Percentiles rank a stretch among this genome's conserved stretches.
Conservation (phyloP, 2,113 vertebrate genomes). For the Corydoras maculifer region DNA sequence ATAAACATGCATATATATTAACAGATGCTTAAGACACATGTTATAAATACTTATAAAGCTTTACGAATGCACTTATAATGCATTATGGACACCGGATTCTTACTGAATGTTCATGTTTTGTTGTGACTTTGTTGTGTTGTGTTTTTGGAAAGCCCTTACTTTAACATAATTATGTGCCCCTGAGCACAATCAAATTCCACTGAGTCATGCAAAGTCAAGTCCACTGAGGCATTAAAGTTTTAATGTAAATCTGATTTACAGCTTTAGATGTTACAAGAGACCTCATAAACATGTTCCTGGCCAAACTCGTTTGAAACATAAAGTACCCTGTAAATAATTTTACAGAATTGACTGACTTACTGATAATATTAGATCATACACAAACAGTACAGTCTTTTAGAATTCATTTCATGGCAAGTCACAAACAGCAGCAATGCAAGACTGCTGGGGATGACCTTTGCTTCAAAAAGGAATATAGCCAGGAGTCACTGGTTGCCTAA, state of each 20-base stretch:
- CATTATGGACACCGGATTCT: too few species aligned
- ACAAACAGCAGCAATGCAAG: slow-evolving; percentile 39
- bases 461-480: slow-evolving; percentile 39
- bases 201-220: background rate
- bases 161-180: too few species aligned
- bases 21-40: too few species aligned
- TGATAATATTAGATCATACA: slow-evolving; percentile 24
- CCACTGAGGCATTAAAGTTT: background rate
- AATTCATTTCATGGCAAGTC: background rate
- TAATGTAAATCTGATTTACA: slow-evolving; percentile 9
- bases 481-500: slow-evolving; percentile 66
- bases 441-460: slow-evolving; percentile 66
- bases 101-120: too few species aligned
- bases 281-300: background rate
- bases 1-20: too few species aligned
- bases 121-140: too few species aligned
- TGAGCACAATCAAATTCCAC: too few species aligned
- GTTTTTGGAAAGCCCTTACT: too few species aligned
- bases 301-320: slow-evolving; percentile 17
- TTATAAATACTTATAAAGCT: too few species aligned
- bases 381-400: slow-evolving; percentile 21
- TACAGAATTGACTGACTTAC: slow-evolving; percentile 39
- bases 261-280: background rate
- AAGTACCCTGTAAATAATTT: slow-evolving; percentile 43
- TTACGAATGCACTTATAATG: too few species aligned